Evolutionary conservation across 2,113 vertebrate species (phyloP).

Genomic region (Dicaeum eximium): DNA sequence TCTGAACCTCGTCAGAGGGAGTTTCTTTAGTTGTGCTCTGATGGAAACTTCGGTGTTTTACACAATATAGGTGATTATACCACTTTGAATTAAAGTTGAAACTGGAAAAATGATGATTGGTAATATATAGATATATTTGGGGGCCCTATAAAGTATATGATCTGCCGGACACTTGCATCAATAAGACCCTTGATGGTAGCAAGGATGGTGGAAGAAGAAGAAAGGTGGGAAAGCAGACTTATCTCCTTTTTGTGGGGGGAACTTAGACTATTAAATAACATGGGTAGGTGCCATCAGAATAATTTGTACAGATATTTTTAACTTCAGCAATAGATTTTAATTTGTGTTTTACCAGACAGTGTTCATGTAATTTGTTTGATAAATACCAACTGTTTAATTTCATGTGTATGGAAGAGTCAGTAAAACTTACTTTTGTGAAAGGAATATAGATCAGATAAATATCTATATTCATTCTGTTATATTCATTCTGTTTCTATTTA

Average conservation of each 20-base stretch:
- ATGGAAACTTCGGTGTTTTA: background rate
- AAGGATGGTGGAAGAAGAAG: background rate
- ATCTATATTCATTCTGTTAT: background rate
- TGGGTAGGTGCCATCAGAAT: background rate
- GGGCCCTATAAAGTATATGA: background rate
- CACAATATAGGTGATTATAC: background rate
- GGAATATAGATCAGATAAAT: background rate
- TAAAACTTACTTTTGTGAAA: background rate
- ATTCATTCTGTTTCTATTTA: background rate
- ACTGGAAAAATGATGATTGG: background rate
- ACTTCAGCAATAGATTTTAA: background rate
- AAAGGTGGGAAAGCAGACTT: background rate
- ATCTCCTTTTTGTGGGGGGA: background rate
- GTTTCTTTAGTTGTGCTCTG: background rate
- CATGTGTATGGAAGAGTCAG: background rate
- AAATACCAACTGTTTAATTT: slow-evolving; percentile 5
- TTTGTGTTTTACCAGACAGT: background rate
- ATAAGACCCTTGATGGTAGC: background rate
- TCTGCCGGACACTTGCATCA: background rate
- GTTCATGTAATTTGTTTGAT: background rate
- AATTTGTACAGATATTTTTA: background rate
- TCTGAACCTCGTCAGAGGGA: background rate
- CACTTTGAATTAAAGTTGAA: background rate
- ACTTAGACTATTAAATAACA: background rate
- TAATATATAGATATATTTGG: background rate